Evolutionary conservation across 2,797 vertebrate genomes (phyloP), one percentile per base, ranked within the genome.

Genomic region (Pipistrellus pipistrellus): DNA sequence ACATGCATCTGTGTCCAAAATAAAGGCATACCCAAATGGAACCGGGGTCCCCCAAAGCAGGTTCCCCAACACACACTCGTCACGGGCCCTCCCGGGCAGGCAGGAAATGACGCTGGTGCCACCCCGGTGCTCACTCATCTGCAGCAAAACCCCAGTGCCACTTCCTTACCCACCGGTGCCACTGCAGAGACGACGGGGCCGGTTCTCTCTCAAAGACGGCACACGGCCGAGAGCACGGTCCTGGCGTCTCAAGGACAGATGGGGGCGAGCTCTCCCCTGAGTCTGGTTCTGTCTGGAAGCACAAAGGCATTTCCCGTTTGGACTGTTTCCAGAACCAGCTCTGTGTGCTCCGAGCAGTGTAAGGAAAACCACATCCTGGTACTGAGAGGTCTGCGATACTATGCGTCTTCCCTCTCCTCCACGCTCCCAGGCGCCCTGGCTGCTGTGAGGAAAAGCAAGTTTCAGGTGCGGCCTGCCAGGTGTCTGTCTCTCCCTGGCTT

Each of bases 1-100:
- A 20, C 88, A 76, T 88, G 38, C 69, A 88, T 66, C 90, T 95
- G 38, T 72, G 80, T 95, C 76, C 66, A 82, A n/a, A 25, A 85
- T 72, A 78, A 93, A 95, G 64, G 51, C n/a, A 3, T 12, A 66
- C 9, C 57, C 48, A 88, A 68, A 87, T 30, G 20, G 96, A 91
- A 48, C 5, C 18, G 1, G 48, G 4, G 41, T n/a, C 27, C 48
- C 48, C 69, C 57, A 85, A 53, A 88, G 32, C 25, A 75, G 18
- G 48, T 88, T 87, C 64, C 86, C 48, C 30, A 72, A 73, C 69
- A 77, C 32, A 64, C 55, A 44, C 41, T 77, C 30, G 69, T 38
- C 46, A n/a, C 7, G 13, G 62, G 35, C 21, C 81, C 51, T 85
- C 21, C 30, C 1, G 80, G 46, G 32, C 46, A 69, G 41, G 30